Percentiles rank a stretch among this genome's conserved stretches.
phyloP scores from a whole-genome alignment of 2,113 vertebrate genomes.

The Oncorhynchus gorbuscha region DNA sequence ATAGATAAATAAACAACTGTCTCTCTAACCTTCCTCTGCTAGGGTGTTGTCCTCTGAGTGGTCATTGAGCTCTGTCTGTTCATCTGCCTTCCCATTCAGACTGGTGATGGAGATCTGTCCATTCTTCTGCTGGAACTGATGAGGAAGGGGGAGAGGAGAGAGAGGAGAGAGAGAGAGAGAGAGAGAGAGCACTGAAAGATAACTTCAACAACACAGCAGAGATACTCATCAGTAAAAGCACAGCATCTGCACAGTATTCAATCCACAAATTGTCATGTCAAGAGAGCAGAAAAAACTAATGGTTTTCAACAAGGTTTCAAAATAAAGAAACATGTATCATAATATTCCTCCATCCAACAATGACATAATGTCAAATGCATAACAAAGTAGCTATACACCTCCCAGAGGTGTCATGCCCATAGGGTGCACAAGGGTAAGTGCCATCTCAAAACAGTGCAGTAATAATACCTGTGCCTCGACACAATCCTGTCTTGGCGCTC shows the following conservation, averaged over 20 bases:
- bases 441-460: too few relatives aligned
- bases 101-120: conserved; percentile 79
- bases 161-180: conserved; percentile 25
- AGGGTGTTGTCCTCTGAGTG: conserved; percentile 62
- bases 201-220: background rate
- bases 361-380: background rate
- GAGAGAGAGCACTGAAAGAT: background rate
- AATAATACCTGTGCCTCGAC: too few relatives aligned
- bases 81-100: conserved; percentile 64
- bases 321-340: background rate
- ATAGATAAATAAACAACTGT: conserved; percentile 4
- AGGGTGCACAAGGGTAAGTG: too few relatives aligned
- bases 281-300: background rate
- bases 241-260: background rate
- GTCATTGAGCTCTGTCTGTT: conserved; percentile 57
- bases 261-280: background rate
- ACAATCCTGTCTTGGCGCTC: too few relatives aligned
- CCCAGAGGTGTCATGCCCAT: background rate
- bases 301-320: background rate
- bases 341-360: background rate
- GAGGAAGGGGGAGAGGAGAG: too few relatives aligned
- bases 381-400: background rate
- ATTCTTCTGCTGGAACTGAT: conserved; percentile 80
- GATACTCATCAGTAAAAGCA: background rate
- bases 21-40: conserved; percentile 59